These are phyloP conservation scores for Xylocampa areola DNA, from an alignment of 2,888 invertebrate genomes.

Conservation along the genomic window DNA sequence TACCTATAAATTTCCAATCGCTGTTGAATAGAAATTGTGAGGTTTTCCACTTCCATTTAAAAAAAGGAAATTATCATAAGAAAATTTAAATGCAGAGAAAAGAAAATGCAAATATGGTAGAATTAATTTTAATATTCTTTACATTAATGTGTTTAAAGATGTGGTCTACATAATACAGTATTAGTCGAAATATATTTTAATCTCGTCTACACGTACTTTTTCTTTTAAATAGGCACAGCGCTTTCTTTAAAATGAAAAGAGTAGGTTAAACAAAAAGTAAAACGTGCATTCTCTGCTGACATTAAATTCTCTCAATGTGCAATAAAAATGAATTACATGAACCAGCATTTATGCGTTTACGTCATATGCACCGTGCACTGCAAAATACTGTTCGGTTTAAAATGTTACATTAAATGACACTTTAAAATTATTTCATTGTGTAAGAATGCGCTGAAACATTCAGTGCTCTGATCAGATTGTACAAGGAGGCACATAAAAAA, in stretches of 20 bases:
- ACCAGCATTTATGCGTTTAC: slow-evolving; percentile 27
- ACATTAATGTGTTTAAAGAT: too few species aligned
- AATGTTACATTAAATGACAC: slow-evolving; percentile 15
- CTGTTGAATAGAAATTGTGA: neutral
- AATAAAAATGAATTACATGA: slow-evolving; percentile 27
- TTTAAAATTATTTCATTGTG: slow-evolving; percentile 9
- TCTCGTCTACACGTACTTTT: neutral
- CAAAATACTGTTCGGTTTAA: slow-evolving; percentile 22
- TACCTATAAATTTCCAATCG: too few species aligned
- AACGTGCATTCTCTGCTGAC: slow-evolving; percentile 3
- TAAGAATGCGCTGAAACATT: slow-evolving; percentile 10
- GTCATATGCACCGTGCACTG: slow-evolving; percentile 29
- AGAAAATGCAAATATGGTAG: too few species aligned
- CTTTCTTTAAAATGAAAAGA: slow-evolving; percentile 3
- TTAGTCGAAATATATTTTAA: too few species aligned
- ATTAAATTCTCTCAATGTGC: slow-evolving; percentile 24
- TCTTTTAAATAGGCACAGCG: slow-evolving; percentile 3
- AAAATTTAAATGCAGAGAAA: too few species aligned
- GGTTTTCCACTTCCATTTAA: too few species aligned
- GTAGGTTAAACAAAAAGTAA: slow-evolving; percentile 9
- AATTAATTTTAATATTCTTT: too few species aligned
- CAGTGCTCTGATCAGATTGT: neutral
- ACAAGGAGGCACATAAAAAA: too few species aligned
- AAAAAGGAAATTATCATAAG: too few species aligned
- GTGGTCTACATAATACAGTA: too few species aligned